These are phyloP conservation scores for Apocheima hispidaria DNA, from an alignment of 2,888 invertebrate genomes.

Conservation along the genomic window DNA sequence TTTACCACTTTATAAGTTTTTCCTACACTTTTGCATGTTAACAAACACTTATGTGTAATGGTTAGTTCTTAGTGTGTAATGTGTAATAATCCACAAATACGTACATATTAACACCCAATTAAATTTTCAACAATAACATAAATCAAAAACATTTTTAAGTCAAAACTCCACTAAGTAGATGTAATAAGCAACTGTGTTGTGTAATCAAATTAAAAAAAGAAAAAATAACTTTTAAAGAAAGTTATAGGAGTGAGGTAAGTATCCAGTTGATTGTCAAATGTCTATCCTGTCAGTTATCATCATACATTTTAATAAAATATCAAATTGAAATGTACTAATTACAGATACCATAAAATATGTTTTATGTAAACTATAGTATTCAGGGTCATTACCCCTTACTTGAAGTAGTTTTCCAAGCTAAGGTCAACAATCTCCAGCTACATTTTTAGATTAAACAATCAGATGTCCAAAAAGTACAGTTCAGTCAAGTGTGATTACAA, in stretches of 20 bases:
- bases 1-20: too few relatives aligned
- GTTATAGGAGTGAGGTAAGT: neutral
- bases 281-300: neutral
- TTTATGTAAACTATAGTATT: slow-evolving; percentile 9
- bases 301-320: too few relatives aligned
- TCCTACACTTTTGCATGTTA: too few relatives aligned
- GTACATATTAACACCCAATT: too few relatives aligned
- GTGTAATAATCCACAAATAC: too few relatives aligned
- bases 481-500: slow-evolving; percentile 15
- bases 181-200: too few relatives aligned
- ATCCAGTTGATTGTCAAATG: neutral
- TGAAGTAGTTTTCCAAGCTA: slow-evolving; percentile 29
- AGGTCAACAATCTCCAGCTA: slow-evolving; percentile 42
- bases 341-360: neutral
- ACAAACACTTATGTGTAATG: too few relatives aligned
- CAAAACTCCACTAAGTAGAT: too few relatives aligned
- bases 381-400: slow-evolving; percentile 22
- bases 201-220: neutral
- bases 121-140: too few relatives aligned
- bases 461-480: slow-evolving; percentile 27
- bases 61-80: too few relatives aligned
- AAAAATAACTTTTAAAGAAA: neutral
- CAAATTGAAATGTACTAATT: neutral
- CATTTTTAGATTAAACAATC: slow-evolving; percentile 28
- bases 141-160: too few relatives aligned